These are phyloP conservation scores for Alitta virens DNA, from an alignment of 2,888 invertebrate species.

Conservation along the genomic window DNA sequence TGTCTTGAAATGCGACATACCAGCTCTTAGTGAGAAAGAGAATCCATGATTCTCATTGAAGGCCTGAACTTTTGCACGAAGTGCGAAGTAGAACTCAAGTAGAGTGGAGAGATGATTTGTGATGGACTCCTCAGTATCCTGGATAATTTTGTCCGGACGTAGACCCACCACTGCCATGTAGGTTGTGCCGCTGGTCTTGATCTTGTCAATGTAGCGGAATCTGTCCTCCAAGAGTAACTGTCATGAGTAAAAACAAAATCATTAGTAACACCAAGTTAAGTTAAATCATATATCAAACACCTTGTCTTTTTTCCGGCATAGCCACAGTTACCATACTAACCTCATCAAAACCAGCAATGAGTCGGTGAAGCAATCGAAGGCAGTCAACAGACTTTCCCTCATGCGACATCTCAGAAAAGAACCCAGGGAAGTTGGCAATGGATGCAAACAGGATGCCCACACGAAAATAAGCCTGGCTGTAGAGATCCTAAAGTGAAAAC, in stretches of 20 bases:
- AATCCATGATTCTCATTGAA: slow-evolving; percentile 92
- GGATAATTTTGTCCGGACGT: slow-evolving; percentile 70
- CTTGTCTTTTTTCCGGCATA: too few relatives aligned
- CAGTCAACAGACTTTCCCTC: slow-evolving; percentile 91
- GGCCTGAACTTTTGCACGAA: slow-evolving; percentile 79
- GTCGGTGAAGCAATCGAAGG: slow-evolving; percentile 81
- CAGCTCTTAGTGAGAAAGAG: slow-evolving; percentile 85
- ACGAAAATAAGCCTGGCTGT: slow-evolving; percentile 87
- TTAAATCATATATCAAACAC: not conserved
- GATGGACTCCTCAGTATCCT: slow-evolving; percentile 67
- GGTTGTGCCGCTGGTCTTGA: slow-evolving; percentile 88
- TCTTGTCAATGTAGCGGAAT: slow-evolving; percentile 85
- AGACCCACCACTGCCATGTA: slow-evolving; percentile 92
- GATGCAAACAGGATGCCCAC: slow-evolving; percentile 90
- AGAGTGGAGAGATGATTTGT: slow-evolving; percentile 72
- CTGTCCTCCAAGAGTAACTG: slow-evolving; percentile 80
- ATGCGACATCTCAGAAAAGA: slow-evolving; percentile 87
- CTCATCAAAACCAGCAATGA: slow-evolving; percentile 92
- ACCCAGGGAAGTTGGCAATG: slow-evolving; percentile 91
- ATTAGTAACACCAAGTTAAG: not conserved
- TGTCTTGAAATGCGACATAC: slow-evolving; percentile 61
- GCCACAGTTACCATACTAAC: slow-evolving; percentile 55
- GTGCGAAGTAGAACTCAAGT: slow-evolving; percentile 87
- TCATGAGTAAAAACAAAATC: not conserved
- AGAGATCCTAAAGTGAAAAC: slow-evolving; percentile 70